Conservation (phyloP, 92 coral and sea anemone genomes). For the Epizoanthus stellaris region DNA sequence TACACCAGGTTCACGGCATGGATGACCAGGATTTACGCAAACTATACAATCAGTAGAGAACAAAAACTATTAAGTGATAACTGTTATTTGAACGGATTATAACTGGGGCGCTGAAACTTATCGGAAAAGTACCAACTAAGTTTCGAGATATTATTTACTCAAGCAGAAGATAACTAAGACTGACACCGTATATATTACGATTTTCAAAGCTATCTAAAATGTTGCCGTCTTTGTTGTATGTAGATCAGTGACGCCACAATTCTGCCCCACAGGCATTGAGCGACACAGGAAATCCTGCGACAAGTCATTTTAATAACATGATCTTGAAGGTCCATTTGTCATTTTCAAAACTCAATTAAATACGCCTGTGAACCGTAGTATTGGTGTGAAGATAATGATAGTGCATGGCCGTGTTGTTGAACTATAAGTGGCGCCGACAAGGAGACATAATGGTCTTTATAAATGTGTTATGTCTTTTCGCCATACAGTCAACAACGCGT, state of each 20-base stretch:
- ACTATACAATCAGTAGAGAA: too few species aligned
- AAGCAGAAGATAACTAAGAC: background rate
- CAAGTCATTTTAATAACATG: background rate
- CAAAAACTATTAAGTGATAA: too few species aligned
- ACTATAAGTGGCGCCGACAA: background rate
- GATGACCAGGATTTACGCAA: too few species aligned
- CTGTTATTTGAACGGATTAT: too few species aligned
- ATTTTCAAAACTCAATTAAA: slow-evolving; percentile 35
- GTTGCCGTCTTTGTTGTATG: background rate
- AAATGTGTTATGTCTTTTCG: slow-evolving; percentile 27
- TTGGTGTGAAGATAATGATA: background rate
- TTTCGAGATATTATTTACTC: too few species aligned
- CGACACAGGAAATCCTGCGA: slow-evolving; percentile 19
- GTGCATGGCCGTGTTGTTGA: background rate
- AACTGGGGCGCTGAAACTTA: too few species aligned
- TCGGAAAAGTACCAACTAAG: too few species aligned
- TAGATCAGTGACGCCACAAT: slow-evolving; percentile 21
- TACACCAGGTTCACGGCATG: too few species aligned
- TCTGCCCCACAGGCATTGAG: slow-evolving; percentile 25
- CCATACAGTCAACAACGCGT: background rate
- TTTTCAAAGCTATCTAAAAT: background rate
- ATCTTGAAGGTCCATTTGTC: slow-evolving; percentile 18
- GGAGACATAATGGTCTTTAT: background rate
- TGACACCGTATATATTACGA: background rate
- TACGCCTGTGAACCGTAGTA: slow-evolving; percentile 36